Evolutionary conservation across 2,797 vertebrate species (phyloP).

Genomic region (Propithecus deckenii): DNA sequence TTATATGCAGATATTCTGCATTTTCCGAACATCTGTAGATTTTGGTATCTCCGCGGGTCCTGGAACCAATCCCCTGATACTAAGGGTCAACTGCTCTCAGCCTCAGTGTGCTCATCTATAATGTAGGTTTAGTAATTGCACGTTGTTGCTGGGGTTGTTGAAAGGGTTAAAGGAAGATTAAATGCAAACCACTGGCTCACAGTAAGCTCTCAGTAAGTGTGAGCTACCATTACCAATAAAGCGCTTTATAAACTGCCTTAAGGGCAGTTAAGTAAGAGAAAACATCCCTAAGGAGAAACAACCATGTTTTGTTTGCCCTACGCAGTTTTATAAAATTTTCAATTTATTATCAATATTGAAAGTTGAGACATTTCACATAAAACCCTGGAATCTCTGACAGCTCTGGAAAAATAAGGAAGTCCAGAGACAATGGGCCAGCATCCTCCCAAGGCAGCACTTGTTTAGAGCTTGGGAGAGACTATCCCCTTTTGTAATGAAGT

Average conservation of each 20-base stretch:
- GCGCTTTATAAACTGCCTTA: background rate
- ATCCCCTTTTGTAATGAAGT: background rate
- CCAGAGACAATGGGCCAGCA: background rate
- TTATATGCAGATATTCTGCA: background rate
- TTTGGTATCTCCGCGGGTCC: background rate
- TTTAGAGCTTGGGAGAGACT: background rate
- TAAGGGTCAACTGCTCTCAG: background rate
- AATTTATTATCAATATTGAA: background rate
- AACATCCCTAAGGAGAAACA: background rate
- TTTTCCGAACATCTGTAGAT: background rate
- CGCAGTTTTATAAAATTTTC: background rate
- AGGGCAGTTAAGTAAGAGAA: background rate
- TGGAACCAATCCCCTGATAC: background rate
- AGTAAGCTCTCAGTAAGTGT: background rate
- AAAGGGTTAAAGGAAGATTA: background rate
- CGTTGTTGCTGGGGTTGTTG: background rate
- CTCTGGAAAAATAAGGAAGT: background rate
- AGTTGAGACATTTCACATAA: background rate
- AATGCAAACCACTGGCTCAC: background rate
- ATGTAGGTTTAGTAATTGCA: background rate
- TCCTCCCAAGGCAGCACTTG: background rate
- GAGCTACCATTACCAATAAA: background rate
- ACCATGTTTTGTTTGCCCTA: background rate
- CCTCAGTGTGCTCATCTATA: background rate
- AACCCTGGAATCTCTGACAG: background rate